These are phyloP conservation scores for Python bivittatus DNA, from an alignment of 2,113 vertebrate species.

Conservation along the genomic window DNA sequence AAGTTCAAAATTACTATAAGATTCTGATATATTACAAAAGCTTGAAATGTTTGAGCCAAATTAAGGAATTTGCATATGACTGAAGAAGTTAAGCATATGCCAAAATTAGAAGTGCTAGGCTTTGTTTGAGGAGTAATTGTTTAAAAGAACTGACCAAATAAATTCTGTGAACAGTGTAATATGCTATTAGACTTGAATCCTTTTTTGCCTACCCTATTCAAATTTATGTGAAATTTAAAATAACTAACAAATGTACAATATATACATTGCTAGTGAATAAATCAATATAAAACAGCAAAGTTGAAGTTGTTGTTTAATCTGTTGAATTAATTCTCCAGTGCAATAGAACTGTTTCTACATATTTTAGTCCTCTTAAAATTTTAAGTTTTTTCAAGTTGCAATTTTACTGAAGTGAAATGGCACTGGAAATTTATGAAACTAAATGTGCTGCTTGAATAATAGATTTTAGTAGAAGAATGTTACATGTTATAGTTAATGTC, in stretches of 20 bases:
- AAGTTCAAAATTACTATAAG: neutral
- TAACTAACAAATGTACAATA: neutral
- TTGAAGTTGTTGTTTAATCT: neutral
- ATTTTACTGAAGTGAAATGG: neutral
- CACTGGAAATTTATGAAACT: neutral
- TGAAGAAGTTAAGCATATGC: neutral
- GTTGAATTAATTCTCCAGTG: neutral
- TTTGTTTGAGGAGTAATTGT: neutral
- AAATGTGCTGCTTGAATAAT: neutral
- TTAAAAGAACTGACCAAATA: neutral
- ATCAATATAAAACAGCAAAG: neutral
- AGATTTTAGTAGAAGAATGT: neutral
- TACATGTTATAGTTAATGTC: neutral
- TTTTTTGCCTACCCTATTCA: conserved; percentile 23
- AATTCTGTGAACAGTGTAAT: neutral
- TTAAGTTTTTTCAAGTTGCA: neutral
- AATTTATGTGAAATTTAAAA: conserved; percentile 6
- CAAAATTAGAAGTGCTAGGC: neutral
- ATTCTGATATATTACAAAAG: neutral
- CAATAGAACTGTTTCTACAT: neutral
- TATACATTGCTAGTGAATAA: neutral
- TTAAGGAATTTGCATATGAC: neutral
- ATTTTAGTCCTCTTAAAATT: neutral
- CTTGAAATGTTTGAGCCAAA: neutral
- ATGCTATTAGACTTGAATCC: neutral